Evolutionary conservation across 2,888 invertebrate genomes (phyloP), one percentile per base, ranked within the genome.

Genomic region (Dryomyza anilis): DNA sequence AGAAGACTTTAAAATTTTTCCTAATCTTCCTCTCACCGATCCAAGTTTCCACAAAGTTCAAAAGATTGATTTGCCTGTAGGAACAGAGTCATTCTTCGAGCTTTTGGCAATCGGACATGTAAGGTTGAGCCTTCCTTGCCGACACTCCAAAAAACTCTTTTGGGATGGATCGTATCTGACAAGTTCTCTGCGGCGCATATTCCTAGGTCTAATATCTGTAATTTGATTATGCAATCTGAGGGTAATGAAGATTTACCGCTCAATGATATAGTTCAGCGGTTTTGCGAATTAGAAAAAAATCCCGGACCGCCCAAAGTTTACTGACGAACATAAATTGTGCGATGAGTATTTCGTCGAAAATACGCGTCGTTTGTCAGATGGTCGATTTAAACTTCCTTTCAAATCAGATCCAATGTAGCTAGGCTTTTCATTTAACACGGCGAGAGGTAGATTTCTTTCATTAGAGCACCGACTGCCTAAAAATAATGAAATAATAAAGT

Each of bases 151-250:
- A 12, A 8, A 8, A 6, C 33, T 12, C 33, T 8, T 64, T 2
- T 66, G 8, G 68, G 62, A 6, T 68, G 66, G 68, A 58, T 68
- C 25, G 36, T 66, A 10, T 66, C 66, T 27, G 57, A 63, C 1
- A 63, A 46, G 53, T 63, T 10, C 45, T n/a, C 21, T 25, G 2
- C 58, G 16, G 16, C 5, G 4, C 14, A 29, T 5, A 27, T 25
- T 7, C 12, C 27, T 23, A 4, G 14, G 5, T n/a, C n/a, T n/a
- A n/a, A n/a, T n/a, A n/a, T 10, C 5, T 23, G 12, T 5, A 25
- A 16, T 16, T 8, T 45, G 58, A 14, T 27, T 14, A 45, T 6
- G 23, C 43, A 23, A 45, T 4, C n/a, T 30, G n/a, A 16, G 2
- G 45, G 23, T 16, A 27, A 25, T 14, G 23, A 45, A n/a, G 6